phyloP scores from a whole-genome alignment of 2,113 vertebrate species.

The Pavo muticus region DNA sequence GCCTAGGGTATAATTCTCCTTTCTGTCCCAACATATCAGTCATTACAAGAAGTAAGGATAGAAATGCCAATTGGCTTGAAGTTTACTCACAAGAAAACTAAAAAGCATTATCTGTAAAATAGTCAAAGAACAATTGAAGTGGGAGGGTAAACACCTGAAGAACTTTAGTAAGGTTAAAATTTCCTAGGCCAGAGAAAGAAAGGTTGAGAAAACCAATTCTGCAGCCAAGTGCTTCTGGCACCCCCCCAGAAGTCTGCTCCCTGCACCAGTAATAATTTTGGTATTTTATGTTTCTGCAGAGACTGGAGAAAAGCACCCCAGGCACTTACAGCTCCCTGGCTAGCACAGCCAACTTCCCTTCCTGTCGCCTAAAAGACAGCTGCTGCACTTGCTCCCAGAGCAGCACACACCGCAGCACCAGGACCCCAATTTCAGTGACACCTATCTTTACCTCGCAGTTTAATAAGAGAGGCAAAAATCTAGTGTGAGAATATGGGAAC shows the following conservation, averaged over 20 bases:
- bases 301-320: neutral
- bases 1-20: neutral
- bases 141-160: neutral
- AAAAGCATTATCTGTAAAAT: neutral
- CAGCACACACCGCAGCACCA: accelerated
- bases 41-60: neutral
- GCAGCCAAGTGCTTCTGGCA: neutral
- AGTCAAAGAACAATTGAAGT: neutral
- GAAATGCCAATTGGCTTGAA: neutral
- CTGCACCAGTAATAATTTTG: neutral
- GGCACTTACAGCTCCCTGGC: neutral
- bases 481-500: neutral
- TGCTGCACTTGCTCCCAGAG: neutral
- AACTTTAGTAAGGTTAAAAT: neutral
- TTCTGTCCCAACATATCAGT: neutral
- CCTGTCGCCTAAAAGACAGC: neutral
- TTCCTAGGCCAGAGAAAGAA: neutral
- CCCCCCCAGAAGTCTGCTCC: neutral
- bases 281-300: neutral
- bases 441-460: neutral
- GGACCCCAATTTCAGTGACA: neutral
- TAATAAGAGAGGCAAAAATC: neutral
- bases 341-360: accelerated
- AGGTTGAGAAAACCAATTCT: neutral
- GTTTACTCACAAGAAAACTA: neutral